Percentiles rank a stretch among this genome's conserved stretches.
phyloP scores from a whole-genome alignment of 1,140 invertebrate genomes.

The Riptortus pedestris region DNA sequence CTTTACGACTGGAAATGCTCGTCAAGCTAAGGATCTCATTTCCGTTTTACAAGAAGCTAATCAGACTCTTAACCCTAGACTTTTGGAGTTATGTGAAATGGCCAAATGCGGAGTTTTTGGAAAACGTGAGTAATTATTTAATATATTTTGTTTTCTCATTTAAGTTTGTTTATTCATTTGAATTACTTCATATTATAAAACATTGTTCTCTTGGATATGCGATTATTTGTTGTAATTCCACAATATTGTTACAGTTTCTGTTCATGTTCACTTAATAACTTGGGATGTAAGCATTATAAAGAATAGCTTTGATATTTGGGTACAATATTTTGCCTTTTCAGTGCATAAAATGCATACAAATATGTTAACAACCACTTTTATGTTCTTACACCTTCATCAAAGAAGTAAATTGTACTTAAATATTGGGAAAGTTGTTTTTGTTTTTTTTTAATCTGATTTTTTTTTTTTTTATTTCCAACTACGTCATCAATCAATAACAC shows the following conservation, averaged over 20 bases:
- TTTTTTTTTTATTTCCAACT: too few relatives aligned
- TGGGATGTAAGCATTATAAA: too few relatives aligned
- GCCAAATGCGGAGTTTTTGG: conserved; percentile 25
- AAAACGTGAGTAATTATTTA: conserved; percentile 27
- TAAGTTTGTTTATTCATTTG: background rate
- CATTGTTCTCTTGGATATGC: too few relatives aligned
- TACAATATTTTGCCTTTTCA: too few relatives aligned
- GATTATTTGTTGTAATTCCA: background rate
- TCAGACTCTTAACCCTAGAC: conserved; percentile 67
- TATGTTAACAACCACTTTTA: too few relatives aligned
- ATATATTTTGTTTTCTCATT: background rate
- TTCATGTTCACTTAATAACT: background rate
- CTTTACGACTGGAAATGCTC: conserved; percentile 81
- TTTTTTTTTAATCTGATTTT: too few relatives aligned
- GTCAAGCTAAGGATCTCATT: conserved; percentile 82
- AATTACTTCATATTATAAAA: background rate
- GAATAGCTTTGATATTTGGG: too few relatives aligned
- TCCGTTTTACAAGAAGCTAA: conserved; percentile 84
- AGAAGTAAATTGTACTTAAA: too few relatives aligned
- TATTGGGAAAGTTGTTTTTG: too few relatives aligned
- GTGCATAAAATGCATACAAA: too few relatives aligned
- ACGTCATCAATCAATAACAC: too few relatives aligned
- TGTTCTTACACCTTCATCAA: too few relatives aligned
- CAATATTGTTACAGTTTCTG: background rate
- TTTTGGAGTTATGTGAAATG: conserved; percentile 49